Percentiles rank a stretch among this genome's conserved stretches.
Conservation (phyloP, 2,888 invertebrate species). For the Invenusta paracnida region DNA sequence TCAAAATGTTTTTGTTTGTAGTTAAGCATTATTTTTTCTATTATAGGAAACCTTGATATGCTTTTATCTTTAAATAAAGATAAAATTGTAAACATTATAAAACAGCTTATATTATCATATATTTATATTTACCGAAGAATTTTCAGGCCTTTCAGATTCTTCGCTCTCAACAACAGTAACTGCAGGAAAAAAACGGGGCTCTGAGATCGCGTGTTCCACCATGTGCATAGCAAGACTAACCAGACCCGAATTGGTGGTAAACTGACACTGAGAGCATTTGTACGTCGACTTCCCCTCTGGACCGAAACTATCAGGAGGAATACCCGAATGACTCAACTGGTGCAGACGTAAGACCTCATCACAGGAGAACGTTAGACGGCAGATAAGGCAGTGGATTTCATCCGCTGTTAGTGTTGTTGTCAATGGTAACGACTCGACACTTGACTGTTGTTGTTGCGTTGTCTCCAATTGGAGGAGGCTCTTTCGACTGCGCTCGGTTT, state of each 20-base stretch:
- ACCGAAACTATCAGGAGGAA: no score
- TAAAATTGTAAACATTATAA: no score
- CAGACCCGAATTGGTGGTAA: not conserved
- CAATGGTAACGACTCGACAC: slow-evolving; percentile 49
- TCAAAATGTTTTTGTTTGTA: no score
- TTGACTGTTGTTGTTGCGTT: not conserved
- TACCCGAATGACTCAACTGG: not conserved
- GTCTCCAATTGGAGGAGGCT: not conserved
- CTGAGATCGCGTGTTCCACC: not conserved
- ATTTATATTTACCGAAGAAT: no score
- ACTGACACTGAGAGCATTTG: not conserved
- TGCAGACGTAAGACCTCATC: not conserved
- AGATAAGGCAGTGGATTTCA: not conserved
- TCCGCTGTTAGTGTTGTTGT: not conserved
- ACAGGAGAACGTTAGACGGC: not conserved
- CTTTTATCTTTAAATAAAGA: no score
- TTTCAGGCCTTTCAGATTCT: not conserved
- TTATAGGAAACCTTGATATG: no score
- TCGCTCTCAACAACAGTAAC: not conserved
- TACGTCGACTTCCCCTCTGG: no score
- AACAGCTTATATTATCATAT: no score
- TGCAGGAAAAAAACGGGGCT: not conserved
- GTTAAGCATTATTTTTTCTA: no score
- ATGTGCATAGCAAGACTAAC: not conserved
- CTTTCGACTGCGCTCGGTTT: no score